Percentiles rank a stretch among this genome's conserved stretches.
Conservation (phyloP, 2,888 invertebrate genomes). For the Aethes cnicana region DNA sequence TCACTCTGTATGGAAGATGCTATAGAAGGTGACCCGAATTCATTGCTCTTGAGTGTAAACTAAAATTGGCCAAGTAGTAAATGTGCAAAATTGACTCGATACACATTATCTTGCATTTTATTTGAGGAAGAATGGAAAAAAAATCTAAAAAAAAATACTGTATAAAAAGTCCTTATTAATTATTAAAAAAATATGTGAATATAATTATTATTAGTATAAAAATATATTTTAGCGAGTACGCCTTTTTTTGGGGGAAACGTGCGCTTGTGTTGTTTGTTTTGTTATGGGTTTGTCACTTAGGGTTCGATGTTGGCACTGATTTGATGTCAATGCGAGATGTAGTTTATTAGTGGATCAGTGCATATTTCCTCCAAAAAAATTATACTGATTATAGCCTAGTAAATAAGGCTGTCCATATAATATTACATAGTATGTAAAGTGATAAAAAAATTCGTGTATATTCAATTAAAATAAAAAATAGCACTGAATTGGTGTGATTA, state of each 20-base stretch:
- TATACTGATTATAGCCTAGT: conserved; percentile 16
- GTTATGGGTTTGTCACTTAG: background rate
- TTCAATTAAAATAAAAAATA: conserved; percentile 21
- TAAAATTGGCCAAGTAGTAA: background rate
- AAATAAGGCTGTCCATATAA: conserved; percentile 30
- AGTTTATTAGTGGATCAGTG: background rate
- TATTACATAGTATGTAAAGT: conserved; percentile 17
- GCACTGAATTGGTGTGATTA: background rate
- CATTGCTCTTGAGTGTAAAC: background rate
- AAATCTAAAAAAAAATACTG: conserved; percentile 30
- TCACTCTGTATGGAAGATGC: conserved; percentile 4
- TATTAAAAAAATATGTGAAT: conserved; percentile 31
- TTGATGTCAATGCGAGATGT: background rate
- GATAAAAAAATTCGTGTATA: conserved; percentile 26
- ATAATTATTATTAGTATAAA: conserved; percentile 25
- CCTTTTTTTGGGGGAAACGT: conserved; percentile 17
- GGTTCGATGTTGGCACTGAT: background rate
- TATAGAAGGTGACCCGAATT: background rate
- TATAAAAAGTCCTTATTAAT: conserved; percentile 33
- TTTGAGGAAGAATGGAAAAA: conserved; percentile 17
- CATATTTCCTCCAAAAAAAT: conserved; percentile 3
- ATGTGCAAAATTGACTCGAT: background rate
- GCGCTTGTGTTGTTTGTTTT: background rate
- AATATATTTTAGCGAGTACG: conserved; percentile 23
- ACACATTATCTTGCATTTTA: conserved; percentile 27